Conservation (phyloP, 2,888 invertebrate species). For the Cerastis rubricosa region DNA sequence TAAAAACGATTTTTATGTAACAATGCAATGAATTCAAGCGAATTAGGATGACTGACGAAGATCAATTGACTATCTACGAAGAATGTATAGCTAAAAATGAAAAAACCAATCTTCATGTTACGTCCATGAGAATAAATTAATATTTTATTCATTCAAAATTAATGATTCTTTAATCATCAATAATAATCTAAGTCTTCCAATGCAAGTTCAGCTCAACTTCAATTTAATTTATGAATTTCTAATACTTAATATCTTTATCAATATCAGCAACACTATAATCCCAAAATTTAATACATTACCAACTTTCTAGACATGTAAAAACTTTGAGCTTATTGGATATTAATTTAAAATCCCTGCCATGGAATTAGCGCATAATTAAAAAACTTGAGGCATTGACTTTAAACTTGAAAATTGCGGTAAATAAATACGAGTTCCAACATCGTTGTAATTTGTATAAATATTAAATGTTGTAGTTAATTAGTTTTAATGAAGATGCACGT, state of each 20-base stretch:
- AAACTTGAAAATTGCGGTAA: constrained; percentile 58
- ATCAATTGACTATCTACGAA: neutral
- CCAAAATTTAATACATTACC: constrained; percentile 43
- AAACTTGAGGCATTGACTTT: constrained; percentile 63
- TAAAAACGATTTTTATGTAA: constrained; percentile 68
- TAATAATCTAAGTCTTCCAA: neutral
- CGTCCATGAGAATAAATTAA: neutral
- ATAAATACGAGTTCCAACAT: constrained; percentile 39
- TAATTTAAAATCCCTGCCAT: constrained; percentile 50
- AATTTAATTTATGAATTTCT: constrained; percentile 34
- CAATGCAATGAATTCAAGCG: constrained; percentile 46
- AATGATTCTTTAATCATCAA: neutral
- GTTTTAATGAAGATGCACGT: constrained; percentile 37
- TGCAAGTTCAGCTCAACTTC: constrained; percentile 5
- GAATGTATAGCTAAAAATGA: neutral
- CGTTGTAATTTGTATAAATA: constrained; percentile 14
- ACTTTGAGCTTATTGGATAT: constrained; percentile 67
- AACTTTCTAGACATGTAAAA: constrained; percentile 71
- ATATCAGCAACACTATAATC: constrained; percentile 40
- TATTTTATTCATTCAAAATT: neutral
- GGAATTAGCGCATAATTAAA: constrained; percentile 69
- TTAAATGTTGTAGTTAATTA: constrained; percentile 24
- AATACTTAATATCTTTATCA: constrained; percentile 22
- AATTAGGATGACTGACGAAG: constrained; percentile 9
- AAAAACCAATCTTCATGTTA: neutral